These are phyloP conservation scores for Phallusia fumigata DNA, from an alignment of 23 tunicate species.

Conservation along the genomic window DNA sequence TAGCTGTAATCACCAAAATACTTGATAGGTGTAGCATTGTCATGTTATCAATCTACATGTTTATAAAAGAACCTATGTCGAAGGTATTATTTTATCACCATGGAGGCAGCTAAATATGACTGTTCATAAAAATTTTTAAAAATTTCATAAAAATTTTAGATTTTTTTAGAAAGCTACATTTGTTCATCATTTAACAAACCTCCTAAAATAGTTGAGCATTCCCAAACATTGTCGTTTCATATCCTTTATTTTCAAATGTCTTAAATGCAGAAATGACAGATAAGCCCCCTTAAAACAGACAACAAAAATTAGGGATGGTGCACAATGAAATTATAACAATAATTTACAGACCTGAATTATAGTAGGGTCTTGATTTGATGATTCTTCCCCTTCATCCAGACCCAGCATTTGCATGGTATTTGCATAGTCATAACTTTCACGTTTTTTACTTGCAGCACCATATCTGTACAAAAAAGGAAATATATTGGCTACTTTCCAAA, in stretches of 20 bases:
- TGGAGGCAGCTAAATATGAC: too few relatives aligned
- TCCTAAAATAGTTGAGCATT: slow-evolving; percentile 77
- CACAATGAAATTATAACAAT: background rate
- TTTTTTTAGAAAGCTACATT: background rate
- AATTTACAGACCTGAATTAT: slow-evolving; percentile 52
- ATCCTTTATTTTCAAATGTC: slow-evolving; percentile 80
- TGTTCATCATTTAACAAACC: slow-evolving; percentile 13
- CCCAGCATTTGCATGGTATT: slow-evolving; percentile 96
- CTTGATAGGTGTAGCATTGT: too few relatives aligned
- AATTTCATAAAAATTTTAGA: too few relatives aligned
- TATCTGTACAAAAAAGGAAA: slow-evolving; percentile 15
- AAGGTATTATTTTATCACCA: too few relatives aligned
- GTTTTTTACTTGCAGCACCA: slow-evolving; percentile 18
- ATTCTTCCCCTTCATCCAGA: slow-evolving; percentile 87
- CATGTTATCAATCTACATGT: too few relatives aligned
- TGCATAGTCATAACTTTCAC: slow-evolving; percentile 81
- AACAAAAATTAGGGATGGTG: background rate
- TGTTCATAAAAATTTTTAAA: too few relatives aligned
- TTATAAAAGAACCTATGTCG: too few relatives aligned
- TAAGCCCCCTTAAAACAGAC: slow-evolving; percentile 69
- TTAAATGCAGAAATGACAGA: slow-evolving; percentile 79
- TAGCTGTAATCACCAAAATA: too few relatives aligned
- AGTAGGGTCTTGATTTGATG: slow-evolving; percentile 76
- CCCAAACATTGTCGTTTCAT: slow-evolving; percentile 71
- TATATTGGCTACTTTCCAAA: too few relatives aligned